phyloP scores from a whole-genome alignment of 2,797 vertebrate species.

The Gadopsis marmoratus region DNA sequence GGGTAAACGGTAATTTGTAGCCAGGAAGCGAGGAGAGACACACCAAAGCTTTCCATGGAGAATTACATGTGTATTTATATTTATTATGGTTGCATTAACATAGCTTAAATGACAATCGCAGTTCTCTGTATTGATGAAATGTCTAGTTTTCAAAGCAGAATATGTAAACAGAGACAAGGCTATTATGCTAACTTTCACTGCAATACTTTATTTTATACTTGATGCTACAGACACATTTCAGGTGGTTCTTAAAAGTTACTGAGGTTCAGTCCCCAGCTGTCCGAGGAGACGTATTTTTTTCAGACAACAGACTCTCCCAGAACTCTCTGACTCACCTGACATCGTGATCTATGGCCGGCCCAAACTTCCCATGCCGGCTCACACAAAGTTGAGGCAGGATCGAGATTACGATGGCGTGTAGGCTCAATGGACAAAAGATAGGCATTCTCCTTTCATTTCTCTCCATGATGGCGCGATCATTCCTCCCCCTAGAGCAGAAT shows the following conservation, averaged over 20 bases:
- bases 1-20: conserved; percentile 31
- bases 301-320: conserved; percentile 25
- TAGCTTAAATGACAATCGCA: neutral
- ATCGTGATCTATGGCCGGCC: conserved; percentile 50
- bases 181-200: neutral
- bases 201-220: neutral
- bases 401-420: conserved; percentile 22
- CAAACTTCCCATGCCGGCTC: conserved; percentile 22
- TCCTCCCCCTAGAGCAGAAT: neutral
- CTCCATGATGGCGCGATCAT: neutral
- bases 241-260: neutral
- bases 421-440: conserved; percentile 27
- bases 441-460: conserved; percentile 7
- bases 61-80: neutral
- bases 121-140: neutral
- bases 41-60: neutral
- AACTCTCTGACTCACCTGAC: conserved; percentile 42
- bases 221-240: neutral
- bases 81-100: neutral
- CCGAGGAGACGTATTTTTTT: conserved; percentile 45
- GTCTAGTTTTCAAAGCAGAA: too few relatives aligned
- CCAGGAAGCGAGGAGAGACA: neutral
- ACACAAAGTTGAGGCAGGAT: conserved; percentile 5
- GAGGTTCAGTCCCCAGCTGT: conserved; percentile 9
- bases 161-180: neutral